Evolutionary conservation across 2,797 vertebrate genomes (phyloP).

Genomic region (Sciurus vulgaris): DNA sequence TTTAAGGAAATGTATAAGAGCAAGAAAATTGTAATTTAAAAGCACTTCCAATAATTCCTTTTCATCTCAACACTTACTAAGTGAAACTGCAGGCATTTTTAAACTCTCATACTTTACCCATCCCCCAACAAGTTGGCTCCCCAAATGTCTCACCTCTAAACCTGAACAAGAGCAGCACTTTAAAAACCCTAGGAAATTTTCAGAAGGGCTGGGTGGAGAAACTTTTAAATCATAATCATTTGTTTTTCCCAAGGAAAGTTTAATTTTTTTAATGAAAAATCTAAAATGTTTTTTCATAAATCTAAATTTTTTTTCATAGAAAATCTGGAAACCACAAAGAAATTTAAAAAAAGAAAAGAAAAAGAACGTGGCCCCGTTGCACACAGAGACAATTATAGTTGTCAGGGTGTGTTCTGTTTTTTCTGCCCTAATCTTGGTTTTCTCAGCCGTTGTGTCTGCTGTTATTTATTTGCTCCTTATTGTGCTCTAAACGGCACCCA

Average conservation of each 20-base stretch:
- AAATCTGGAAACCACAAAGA: neutral
- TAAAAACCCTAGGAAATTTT: neutral
- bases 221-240: neutral
- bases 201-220: neutral
- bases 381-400: fast-evolving
- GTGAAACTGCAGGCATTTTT: neutral
- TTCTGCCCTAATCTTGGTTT: neutral
- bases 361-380: neutral
- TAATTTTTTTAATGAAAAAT: neutral
- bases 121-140: neutral
- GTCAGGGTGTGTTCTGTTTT: neutral
- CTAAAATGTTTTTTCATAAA: neutral
- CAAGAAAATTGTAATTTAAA: neutral
- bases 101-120: neutral
- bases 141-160: neutral
- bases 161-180: neutral
- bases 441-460: neutral
- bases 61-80: neutral
- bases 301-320: neutral
- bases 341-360: neutral
- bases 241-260: neutral
- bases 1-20: neutral
- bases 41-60: neutral
- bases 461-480: neutral
- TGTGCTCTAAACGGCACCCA: neutral